Evolutionary conservation across 2,797 vertebrate species (phyloP).

Genomic region (Geotria australis): DNA sequence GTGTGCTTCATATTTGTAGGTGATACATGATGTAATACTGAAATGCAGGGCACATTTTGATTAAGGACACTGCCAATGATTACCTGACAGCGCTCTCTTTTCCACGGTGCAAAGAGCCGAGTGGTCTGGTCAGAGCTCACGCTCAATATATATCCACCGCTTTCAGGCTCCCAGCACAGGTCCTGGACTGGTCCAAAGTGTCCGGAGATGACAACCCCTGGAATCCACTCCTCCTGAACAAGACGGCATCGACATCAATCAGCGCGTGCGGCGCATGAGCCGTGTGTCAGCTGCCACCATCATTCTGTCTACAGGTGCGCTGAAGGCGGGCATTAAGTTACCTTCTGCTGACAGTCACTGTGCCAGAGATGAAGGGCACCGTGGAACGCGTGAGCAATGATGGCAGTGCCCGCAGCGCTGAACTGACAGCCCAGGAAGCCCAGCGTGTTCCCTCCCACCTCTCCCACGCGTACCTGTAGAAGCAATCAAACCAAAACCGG

Average conservation of each 20-base stretch:
- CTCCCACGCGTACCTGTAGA: constrained; percentile 64
- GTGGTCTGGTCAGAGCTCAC: constrained; percentile 73
- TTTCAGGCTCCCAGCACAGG: constrained; percentile 61
- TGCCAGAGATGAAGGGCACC: constrained; percentile 82
- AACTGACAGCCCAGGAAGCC: constrained; percentile 87
- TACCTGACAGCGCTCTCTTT: constrained; percentile 23
- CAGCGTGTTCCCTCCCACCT: constrained; percentile 87
- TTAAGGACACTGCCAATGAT: background rate
- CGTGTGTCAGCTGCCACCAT: too few relatives aligned
- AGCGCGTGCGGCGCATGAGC: too few relatives aligned
- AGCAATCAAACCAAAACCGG: background rate
- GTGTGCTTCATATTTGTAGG: too few relatives aligned
- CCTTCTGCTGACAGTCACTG: constrained; percentile 19
- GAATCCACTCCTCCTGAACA: constrained; percentile 39
- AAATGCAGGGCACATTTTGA: too few relatives aligned
- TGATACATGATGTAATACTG: too few relatives aligned
- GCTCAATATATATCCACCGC: constrained; percentile 56
- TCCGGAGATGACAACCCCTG: constrained; percentile 56
- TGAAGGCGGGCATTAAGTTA: constrained; percentile 5
- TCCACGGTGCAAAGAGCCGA: constrained; percentile 68
- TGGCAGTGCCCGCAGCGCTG: constrained; percentile 50
- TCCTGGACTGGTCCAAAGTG: constrained; percentile 68
- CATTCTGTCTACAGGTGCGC: too few relatives aligned
- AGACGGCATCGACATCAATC: background rate
- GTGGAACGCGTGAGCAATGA: constrained; percentile 66